These are phyloP conservation scores for Catharus ustulatus DNA, from an alignment of 2,797 vertebrate species.

Conservation along the genomic window DNA sequence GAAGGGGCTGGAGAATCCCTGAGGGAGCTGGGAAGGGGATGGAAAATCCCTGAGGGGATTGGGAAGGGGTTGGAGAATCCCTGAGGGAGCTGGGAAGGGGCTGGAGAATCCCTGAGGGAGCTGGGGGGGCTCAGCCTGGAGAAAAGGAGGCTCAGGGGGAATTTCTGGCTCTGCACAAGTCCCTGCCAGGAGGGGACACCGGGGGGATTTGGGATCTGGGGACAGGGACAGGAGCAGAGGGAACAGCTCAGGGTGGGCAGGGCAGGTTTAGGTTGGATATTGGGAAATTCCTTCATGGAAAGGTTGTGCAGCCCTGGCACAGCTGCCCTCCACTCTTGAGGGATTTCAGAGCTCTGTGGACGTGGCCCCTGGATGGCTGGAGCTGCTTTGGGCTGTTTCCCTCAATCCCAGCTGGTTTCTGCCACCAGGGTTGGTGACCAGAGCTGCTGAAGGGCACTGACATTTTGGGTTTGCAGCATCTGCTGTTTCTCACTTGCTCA, in stretches of 20 bases:
- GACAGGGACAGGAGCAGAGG: not conserved
- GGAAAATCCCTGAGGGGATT: not conserved
- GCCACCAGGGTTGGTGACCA: not conserved
- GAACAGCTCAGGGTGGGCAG: not conserved
- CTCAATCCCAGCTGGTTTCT: not conserved
- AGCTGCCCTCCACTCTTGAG: not conserved
- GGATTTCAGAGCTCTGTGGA: rapidly evolving
- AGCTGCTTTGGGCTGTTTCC: not conserved
- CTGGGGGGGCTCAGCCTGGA: not conserved
- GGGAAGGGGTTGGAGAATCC: not conserved
- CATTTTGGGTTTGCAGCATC: not conserved
- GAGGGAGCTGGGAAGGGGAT: not conserved
- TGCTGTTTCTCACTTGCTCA: not conserved
- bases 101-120: not conserved
- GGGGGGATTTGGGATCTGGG: not conserved
- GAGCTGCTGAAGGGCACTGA: not conserved
- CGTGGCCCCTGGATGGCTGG: not conserved
- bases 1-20: not conserved
- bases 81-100: not conserved
- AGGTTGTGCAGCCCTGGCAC: not conserved
- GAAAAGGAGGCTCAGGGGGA: not conserved
- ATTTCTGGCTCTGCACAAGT: not conserved
- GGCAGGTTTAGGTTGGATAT: rapidly evolving
- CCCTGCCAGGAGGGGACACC: not conserved
- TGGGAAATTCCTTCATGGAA: not conserved